phyloP scores from a whole-genome alignment of 2,113 vertebrate species.

The Megaceryle torquata region DNA sequence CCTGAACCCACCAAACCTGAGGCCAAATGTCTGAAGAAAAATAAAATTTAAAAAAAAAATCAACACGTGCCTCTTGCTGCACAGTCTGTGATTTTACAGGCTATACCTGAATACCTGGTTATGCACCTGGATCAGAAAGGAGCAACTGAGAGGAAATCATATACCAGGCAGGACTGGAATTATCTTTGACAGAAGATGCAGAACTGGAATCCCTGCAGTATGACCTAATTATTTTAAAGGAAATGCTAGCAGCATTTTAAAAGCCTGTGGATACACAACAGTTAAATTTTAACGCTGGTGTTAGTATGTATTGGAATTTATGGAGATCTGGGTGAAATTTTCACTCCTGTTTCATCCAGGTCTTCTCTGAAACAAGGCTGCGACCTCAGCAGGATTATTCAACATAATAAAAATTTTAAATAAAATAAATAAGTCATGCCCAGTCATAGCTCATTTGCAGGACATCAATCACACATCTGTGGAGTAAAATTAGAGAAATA shows the following conservation, averaged over 20 bases:
- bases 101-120: not conserved
- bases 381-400: constrained; percentile 18
- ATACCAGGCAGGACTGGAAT: constrained; percentile 12
- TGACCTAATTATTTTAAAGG: constrained; percentile 66
- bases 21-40: not conserved
- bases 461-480: constrained; percentile 41
- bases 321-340: constrained; percentile 38
- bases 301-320: constrained; percentile 46
- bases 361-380: not conserved
- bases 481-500: not conserved
- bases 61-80: not conserved
- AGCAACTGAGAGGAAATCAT: not conserved
- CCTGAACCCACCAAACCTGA: not conserved
- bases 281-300: constrained; percentile 58
- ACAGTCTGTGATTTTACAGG: constrained; percentile 4
- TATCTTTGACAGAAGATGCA: constrained; percentile 49
- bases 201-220: constrained; percentile 49
- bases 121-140: not conserved
- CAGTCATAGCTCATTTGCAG: constrained; percentile 45
- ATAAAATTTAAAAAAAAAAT: not conserved
- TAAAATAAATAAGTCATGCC: constrained; percentile 62
- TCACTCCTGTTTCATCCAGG: not conserved
- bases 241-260: constrained; percentile 47
- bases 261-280: constrained; percentile 18
- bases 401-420: constrained; percentile 53